A percentile compares a stretch with the other conserved stretches of the same genome.
These are phyloP conservation scores for Ceratina japonica DNA, from an alignment of 1,140 invertebrate genomes.

Conservation along the genomic window DNA sequence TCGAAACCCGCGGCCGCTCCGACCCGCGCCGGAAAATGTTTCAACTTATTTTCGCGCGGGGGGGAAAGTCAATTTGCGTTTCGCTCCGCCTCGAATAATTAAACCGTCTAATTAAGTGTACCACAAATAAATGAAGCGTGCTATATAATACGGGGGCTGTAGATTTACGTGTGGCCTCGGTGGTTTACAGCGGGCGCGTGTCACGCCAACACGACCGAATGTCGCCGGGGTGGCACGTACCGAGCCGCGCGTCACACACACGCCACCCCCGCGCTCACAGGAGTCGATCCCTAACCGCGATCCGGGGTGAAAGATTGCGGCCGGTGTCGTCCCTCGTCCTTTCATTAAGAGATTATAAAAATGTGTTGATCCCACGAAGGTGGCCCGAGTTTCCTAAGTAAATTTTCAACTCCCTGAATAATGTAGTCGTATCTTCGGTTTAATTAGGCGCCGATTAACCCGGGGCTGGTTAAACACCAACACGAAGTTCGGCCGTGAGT, in stretches of 20 bases:
- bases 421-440: neutral
- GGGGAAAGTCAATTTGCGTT: too few relatives aligned
- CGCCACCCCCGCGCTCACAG: neutral
- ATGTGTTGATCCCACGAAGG: neutral
- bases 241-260: conserved; percentile 24
- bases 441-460: neutral
- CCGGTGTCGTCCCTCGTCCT: neutral
- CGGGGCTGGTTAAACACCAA: neutral
- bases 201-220: conserved; percentile 11
- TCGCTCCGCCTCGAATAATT: too few relatives aligned
- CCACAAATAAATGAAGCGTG: too few relatives aligned
- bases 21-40: too few relatives aligned
- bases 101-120: too few relatives aligned
- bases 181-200: conserved; percentile 50
- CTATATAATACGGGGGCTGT: conserved; percentile 29
- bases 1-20: too few relatives aligned
- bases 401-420: neutral
- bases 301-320: conserved; percentile 3
- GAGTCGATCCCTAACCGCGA: neutral
- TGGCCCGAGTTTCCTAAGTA: neutral
- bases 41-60: too few relatives aligned
- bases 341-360: too few relatives aligned
- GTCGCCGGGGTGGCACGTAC: conserved; percentile 18
- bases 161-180: conserved; percentile 34
- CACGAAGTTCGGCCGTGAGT: neutral